Evolutionary conservation across 2,797 vertebrate genomes (phyloP).

Genomic region (Eulemur rubriventer): DNA sequence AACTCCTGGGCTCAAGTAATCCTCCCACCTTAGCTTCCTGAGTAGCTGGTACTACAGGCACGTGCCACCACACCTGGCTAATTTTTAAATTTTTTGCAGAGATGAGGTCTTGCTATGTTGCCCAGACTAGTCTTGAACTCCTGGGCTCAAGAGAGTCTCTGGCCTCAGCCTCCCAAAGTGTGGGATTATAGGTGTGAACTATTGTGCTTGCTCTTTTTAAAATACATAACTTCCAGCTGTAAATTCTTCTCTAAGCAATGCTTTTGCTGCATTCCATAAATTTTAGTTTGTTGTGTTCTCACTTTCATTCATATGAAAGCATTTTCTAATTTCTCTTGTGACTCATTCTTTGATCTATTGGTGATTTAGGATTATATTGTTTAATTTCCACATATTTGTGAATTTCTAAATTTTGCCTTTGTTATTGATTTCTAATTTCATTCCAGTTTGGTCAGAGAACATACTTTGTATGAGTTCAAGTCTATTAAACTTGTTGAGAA

Average conservation of each 20-base stretch:
- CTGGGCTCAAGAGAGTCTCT: background rate
- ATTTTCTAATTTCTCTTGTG: background rate
- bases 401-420: background rate
- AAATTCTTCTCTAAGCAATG: background rate
- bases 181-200: too few relatives aligned
- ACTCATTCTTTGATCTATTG: background rate
- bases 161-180: background rate
- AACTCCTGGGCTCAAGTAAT: too few relatives aligned
- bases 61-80: too few relatives aligned
- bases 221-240: background rate
- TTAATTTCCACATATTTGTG: background rate
- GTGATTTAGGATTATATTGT: background rate
- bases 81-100: background rate
- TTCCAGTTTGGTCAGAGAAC: background rate
- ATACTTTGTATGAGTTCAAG: background rate
- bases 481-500: background rate
- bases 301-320: background rate
- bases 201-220: background rate
- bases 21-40: too few relatives aligned
- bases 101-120: background rate
- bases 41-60: too few relatives aligned
- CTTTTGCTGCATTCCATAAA: background rate
- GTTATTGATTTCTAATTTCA: background rate
- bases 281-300: background rate
- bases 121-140: background rate